Base-by-base conservation (phyloP, 2,888 invertebrate species). In the Gymnosoma rotundatum region DNA sequence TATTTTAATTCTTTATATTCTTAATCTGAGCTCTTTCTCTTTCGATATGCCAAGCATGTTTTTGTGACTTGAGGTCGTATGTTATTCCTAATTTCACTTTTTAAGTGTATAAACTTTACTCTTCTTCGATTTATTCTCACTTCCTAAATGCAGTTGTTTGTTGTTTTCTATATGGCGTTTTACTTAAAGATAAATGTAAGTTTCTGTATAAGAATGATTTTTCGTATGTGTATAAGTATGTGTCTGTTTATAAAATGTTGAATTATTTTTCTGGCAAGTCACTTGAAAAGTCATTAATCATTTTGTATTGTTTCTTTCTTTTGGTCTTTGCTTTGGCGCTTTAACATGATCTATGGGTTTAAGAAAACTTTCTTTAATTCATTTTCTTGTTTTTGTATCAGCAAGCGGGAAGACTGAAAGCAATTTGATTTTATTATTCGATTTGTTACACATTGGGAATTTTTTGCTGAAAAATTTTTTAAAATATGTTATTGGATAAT, bases 281-380 rank as follows among this genome's bases (percentile, higher is more conserved):
- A 91, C 91, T 91, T 89, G 89, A 89, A 90, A 90, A 89, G 89
- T 91, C 91, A 90, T 91, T 91, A 90, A 91, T 91, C 91, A 91
- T 91, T 89, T 90, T 88, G 88, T 84, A 80, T 81, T 70, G 52
- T 74, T 67, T 54, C 54, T 66, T 73, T 70, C 48, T 58, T 73
- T 75, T 82, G 78, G 63, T 69, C 66, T 81, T 74, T 78, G 36
- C 83, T 63, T 74, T 80, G 83, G 73, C 76, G 64, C 83, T 83
- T 74, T 74, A 81, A 81, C 78, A 78, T 84, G 73, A 81, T 81
- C 76, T 81, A 84, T 81, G 76, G 73, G 67, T 69, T 63, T 76
- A 84, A 81, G 84, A 78, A 81, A 81, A 84, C 78, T 84, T 81
- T 81, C 78, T 78, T 84, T 74, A 73, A 72, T 79, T 48, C 45